Evolutionary conservation across 2,888 invertebrate species (phyloP).

Genomic region (Amblyjoppa proteus): DNA sequence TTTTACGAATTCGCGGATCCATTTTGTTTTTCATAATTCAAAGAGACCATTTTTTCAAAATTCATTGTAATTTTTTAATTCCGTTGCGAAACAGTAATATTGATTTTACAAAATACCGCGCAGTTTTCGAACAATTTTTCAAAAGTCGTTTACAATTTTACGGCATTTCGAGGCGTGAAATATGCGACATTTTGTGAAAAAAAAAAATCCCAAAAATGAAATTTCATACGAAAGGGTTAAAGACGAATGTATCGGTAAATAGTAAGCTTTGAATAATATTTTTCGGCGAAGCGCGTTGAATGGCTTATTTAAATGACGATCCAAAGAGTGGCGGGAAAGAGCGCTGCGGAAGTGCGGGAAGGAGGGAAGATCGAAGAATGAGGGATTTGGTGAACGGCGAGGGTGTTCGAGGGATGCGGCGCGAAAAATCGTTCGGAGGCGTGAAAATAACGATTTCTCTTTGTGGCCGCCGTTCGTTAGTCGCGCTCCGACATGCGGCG

Average conservation of each 20-base stretch:
- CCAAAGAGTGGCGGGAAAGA: constrained; percentile 29
- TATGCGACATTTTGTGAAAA: background rate
- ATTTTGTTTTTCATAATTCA: too few species aligned
- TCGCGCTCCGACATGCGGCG: constrained; percentile 51
- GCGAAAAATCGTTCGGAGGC: constrained; percentile 80
- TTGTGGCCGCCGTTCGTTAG: constrained; percentile 74
- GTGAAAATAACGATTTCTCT: constrained; percentile 83
- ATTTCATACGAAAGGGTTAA: background rate
- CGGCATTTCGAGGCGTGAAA: background rate
- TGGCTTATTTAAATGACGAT: constrained; percentile 45
- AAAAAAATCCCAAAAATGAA: background rate
- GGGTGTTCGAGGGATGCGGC: constrained; percentile 74
- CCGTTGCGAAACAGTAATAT: too few species aligned
- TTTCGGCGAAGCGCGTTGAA: background rate
- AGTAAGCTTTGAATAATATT: background rate
- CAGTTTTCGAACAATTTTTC: too few species aligned
- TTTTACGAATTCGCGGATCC: too few species aligned
- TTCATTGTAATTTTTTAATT: too few species aligned
- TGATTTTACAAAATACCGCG: too few species aligned
- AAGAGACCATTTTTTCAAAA: too few species aligned
- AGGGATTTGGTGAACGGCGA: constrained; percentile 60
- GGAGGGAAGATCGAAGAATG: constrained; percentile 65
- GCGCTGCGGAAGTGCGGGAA: constrained; percentile 45
- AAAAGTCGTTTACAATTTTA: too few species aligned
- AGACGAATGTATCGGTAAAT: background rate